Base-by-base conservation (phyloP, 2,113 vertebrate genomes). In the Donacobius atricapilla region DNA sequence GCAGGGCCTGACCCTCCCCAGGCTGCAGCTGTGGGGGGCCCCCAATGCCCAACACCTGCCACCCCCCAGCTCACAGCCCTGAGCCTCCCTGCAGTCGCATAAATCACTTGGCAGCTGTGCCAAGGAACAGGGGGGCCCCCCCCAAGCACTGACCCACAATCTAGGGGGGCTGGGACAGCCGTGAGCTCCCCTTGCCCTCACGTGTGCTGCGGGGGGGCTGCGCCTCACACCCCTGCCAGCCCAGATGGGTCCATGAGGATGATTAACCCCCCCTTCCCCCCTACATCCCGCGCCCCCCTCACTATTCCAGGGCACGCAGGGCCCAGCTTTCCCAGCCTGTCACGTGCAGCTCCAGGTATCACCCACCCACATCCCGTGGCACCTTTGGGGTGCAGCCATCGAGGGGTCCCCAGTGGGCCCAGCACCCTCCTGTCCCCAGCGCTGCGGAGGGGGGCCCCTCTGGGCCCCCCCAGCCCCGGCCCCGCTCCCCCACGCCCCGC, bases 381-480 rank as follows among this genome's bases (percentile, higher is more conserved):
- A 33, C 75, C 31, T 42, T 27, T 13, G 37, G 89, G 84, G 53
- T 27, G 11, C 92, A 39, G 61, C 61, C 54, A 2, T 1, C 14
- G 2, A 39, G 33, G 57, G 64, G 40, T 25, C 58, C 47, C 58
- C 2, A 3, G 25, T 0, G 9, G 39, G 28, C 10, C 4, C 28
- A 19, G 4, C 45, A 19, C 6, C 12, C 39, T 16, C 47, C n/a
- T 1, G 18, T 13, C 25, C 25, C 50, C 31, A 27, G 39, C 16
- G 0, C 45, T 3, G 44, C 8, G 0, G 39, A 44, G 45, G 9
- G 0, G 47, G 1, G 22, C 44, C 53, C 63, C 76, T 33, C 31
- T 1, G 6, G 11, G 2, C 45, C 56, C 53, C 56, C 66, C 42
- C 56, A 22, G 31, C 53, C 86, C 58, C 24, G 1, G 28, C 66